A percentile compares a stretch with the other conserved stretches of the same genome.
Conservation (phyloP, 2,113 vertebrate genomes). For the Lampris incognitus region DNA sequence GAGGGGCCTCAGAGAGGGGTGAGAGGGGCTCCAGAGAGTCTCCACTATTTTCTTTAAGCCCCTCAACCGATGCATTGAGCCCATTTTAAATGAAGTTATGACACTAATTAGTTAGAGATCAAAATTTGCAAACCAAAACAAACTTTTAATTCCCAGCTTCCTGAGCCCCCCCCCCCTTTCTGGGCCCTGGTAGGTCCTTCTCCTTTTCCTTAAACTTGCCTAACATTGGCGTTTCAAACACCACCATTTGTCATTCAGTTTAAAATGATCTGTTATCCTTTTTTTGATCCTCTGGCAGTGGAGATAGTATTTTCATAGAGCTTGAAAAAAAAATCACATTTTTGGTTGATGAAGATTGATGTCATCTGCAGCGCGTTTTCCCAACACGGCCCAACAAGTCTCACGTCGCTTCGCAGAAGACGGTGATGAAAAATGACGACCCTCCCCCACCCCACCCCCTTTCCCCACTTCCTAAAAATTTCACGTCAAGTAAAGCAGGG, state of each 20-base stretch:
- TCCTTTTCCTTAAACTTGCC: too few relatives aligned
- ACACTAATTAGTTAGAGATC: too few relatives aligned
- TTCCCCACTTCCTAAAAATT: conserved; percentile 28
- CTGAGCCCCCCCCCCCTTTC: too few relatives aligned
- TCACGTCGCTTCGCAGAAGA: conserved; percentile 61
- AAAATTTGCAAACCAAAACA: too few relatives aligned
- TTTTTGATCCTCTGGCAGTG: conserved; percentile 50
- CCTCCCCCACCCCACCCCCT: conserved; percentile 53
- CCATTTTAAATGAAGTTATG: too few relatives aligned
- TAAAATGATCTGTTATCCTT: conserved; percentile 47
- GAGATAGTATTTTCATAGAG: conserved; percentile 5
- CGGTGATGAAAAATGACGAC: conserved; percentile 74
- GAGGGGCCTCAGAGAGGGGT: too few relatives aligned
- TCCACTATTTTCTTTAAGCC: too few relatives aligned
- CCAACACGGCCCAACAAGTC: conserved; percentile 42
- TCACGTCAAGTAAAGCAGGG: conserved; percentile 59
- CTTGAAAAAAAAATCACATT: conserved; percentile 5
- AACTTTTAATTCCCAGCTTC: too few relatives aligned
- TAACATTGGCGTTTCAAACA: neutral
- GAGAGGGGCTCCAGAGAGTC: too few relatives aligned
- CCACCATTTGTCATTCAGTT: conserved; percentile 54
- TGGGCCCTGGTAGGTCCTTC: too few relatives aligned
- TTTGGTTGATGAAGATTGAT: conserved; percentile 28
- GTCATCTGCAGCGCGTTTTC: conserved; percentile 12
- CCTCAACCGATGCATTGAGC: too few relatives aligned